phyloP scores from a whole-genome alignment of 2,888 invertebrate genomes.

The Notocelia uddmanniana region DNA sequence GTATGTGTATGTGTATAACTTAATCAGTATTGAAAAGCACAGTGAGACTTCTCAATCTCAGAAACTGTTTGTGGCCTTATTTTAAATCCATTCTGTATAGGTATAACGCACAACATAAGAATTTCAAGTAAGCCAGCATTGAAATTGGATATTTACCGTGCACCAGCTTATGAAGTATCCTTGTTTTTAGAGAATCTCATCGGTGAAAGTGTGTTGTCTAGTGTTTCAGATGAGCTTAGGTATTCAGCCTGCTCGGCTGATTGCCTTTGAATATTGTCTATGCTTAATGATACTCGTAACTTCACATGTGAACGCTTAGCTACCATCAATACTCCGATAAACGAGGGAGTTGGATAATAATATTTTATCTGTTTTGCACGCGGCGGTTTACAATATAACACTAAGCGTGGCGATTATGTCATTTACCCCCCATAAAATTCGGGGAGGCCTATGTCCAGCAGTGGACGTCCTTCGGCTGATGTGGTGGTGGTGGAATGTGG shows the following conservation, averaged over 20 bases:
- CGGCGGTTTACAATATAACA: too few species aligned
- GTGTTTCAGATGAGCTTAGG: slow-evolving; percentile 25
- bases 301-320: not conserved
- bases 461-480: too few species aligned
- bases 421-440: too few species aligned
- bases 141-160: slow-evolving; percentile 23
- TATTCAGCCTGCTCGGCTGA: slow-evolving; percentile 5
- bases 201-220: slow-evolving; percentile 26
- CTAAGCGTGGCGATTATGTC: too few species aligned
- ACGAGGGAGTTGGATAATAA: not conserved
- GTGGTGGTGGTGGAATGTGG: too few species aligned
- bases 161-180: not conserved
- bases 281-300: slow-evolving; percentile 9
- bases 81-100: not conserved
- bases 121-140: slow-evolving; percentile 16
- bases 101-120: not conserved
- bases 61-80: not conserved
- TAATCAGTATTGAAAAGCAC: not conserved
- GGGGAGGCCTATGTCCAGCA: too few species aligned
- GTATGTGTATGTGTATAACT: too few species aligned
- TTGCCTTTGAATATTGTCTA: slow-evolving; percentile 29
- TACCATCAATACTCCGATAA: not conserved
- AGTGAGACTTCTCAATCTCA: not conserved
- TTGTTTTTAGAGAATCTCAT: slow-evolving; percentile 25
- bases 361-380: not conserved